Evolutionary conservation across 2,113 vertebrate genomes (phyloP).

Genomic region (Hypanus sabinus): DNA sequence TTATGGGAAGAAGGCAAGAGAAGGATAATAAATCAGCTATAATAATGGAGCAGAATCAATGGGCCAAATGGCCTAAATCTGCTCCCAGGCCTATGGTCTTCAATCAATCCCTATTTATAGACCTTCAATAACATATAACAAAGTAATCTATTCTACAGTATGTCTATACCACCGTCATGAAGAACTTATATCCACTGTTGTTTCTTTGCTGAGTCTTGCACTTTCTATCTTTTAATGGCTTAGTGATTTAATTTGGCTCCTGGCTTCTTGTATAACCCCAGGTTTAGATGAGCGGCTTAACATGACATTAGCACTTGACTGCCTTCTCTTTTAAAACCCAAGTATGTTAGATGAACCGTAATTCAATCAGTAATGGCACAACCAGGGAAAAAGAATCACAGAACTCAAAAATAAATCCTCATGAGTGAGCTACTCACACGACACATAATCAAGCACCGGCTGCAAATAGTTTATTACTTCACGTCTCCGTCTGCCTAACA

Average conservation of each 20-base stretch:
- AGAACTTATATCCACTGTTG: neutral
- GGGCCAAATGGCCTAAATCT: no score
- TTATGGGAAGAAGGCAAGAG: no score
- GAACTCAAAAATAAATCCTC: neutral
- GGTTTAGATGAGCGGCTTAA: neutral
- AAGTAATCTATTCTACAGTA: neutral
- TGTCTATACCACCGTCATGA: neutral
- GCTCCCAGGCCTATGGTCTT: no score
- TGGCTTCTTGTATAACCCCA: neutral
- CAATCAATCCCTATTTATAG: neutral
- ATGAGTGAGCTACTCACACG: conserved; percentile 18
- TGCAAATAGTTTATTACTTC: conserved; percentile 20
- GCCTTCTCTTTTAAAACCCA: neutral
- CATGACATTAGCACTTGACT: neutral
- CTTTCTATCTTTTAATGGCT: neutral
- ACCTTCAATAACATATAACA: neutral
- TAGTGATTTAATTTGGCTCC: neutral
- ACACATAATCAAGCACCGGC: neutral
- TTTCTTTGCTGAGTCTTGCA: neutral
- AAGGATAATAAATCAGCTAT: no score
- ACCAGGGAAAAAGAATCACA: neutral
- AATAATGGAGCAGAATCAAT: no score
- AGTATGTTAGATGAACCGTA: neutral
- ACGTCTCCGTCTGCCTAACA: neutral
- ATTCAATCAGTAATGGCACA: neutral